A percentile compares a stretch with the other conserved stretches of the same genome.
Evolutionary conservation across 1,140 invertebrate species (phyloP).

Genomic region (Penaeus indicus): DNA sequence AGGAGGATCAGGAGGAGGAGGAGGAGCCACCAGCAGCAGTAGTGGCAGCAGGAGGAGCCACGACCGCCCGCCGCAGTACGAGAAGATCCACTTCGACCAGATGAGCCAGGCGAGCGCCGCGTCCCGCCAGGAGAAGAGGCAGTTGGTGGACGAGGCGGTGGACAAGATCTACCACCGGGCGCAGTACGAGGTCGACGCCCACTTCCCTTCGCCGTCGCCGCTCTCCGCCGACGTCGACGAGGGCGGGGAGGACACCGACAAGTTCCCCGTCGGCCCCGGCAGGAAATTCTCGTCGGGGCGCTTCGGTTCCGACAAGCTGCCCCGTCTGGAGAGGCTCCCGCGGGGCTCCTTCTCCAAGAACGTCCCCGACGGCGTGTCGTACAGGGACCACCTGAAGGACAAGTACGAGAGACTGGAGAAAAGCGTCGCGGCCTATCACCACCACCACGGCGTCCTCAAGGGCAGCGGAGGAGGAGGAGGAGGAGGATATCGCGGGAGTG

Average conservation of each 20-base stretch:
- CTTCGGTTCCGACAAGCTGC: not conserved
- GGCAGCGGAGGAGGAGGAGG: not conserved
- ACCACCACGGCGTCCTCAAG: not conserved
- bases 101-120: constrained; percentile 16
- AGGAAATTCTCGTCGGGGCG: constrained; percentile 8
- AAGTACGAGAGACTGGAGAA: constrained; percentile 55
- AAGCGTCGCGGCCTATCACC: not conserved
- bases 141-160: constrained; percentile 39
- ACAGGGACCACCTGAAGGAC: constrained; percentile 44
- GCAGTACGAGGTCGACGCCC: constrained; percentile 43
- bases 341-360: constrained; percentile 26
- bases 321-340: constrained; percentile 23
- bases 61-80: constrained; percentile 55
- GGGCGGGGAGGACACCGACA: not conserved
- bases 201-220: not conserved
- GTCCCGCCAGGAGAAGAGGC: constrained; percentile 40
- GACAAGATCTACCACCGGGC: constrained; percentile 58
- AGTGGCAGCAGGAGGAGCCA: constrained; percentile 11
- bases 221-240: not conserved
- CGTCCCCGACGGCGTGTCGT: constrained; percentile 21
- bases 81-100: constrained; percentile 54
- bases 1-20: too few relatives aligned
- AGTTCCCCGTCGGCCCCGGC: too few relatives aligned
- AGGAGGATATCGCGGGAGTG: not conserved
- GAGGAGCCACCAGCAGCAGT: not conserved